These are phyloP conservation scores for Euplagia quadripunctaria DNA, from an alignment of 2,888 invertebrate species.

Conservation along the genomic window DNA sequence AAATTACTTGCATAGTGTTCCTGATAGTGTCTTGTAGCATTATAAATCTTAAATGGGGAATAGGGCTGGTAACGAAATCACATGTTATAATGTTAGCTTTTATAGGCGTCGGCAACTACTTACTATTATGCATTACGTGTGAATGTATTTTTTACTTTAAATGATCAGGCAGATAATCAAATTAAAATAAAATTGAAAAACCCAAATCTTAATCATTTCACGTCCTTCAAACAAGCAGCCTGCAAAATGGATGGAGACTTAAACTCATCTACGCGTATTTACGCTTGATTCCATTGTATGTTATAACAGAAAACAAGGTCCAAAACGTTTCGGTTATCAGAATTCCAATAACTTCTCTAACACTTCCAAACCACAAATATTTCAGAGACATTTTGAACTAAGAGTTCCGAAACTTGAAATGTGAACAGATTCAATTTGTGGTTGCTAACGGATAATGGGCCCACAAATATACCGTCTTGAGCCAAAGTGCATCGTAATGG, in stretches of 20 bases:
- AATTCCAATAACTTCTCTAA: slow-evolving; percentile 8
- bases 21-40: too few species aligned
- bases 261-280: too few species aligned
- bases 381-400: slow-evolving; percentile 33
- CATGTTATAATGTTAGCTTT: too few species aligned
- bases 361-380: slow-evolving; percentile 11
- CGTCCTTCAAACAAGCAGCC: neutral
- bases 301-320: neutral
- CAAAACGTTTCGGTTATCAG: neutral
- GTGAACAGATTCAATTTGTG: slow-evolving; percentile 70
- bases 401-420: slow-evolving; percentile 58
- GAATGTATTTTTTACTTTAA: too few species aligned
- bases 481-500: slow-evolving; percentile 60
- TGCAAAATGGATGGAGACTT: too few species aligned
- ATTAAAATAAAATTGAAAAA: neutral
- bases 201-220: neutral
- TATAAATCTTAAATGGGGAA: too few species aligned
- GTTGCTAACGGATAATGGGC: slow-evolving; percentile 60
- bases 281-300: too few species aligned
- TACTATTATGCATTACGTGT: too few species aligned
- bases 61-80: too few species aligned
- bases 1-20: too few species aligned
- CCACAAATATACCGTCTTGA: slow-evolving; percentile 61
- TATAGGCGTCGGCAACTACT: too few species aligned
- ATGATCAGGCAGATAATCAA: too few species aligned